Evolutionary conservation across 2,797 vertebrate genomes (phyloP), one percentile per base, ranked within the genome.

Genomic region (Ptychobarbus kaznakovi): DNA sequence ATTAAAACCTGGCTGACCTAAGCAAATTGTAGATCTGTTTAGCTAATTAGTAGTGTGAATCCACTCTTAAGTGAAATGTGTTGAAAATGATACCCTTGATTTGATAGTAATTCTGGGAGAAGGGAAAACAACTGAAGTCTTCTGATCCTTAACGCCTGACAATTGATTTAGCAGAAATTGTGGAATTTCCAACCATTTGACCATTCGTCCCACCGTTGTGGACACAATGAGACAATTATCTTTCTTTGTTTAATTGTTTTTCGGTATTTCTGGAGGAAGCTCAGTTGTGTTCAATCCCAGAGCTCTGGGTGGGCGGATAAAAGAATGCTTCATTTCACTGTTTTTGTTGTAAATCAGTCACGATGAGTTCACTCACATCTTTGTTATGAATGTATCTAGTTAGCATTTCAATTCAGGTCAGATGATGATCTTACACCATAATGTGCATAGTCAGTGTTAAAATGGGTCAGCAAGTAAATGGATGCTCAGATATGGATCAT

Each of bases 1-100:
- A 95, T 95, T 94, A 94, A 95, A 94, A 90, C 92, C 88, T 90
- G 78, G 90, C 94, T 92, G 92, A 95, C 93, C 94, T 92, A 91
- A 94, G 94, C 94, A 92, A 92, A 93, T 92, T 88, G 83, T 86
- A 93, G 93, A 93, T 91, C 91, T 87, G 91, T 94, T 92, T 90
- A 88, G 92, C 93, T 95, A 94, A 96, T 95, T 95, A 94, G 92
- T 89, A 90, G 89, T 90, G 88, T 88, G 89, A 87, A 91, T 78
- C 66, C 38, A 56, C 68, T 83, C 84, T 76, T 56, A 74, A 32
- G 68, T 73, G 61, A 75, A 77, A 85, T 81, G 88, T 68, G 79
- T 35, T 63, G 68, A 72, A 74, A 73, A 73, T 42, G n/a, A 80
- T 80, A 58, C 51, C 53, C 78, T 74, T 80, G 53, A 80, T 65